Base-by-base conservation (phyloP, 2,797 vertebrate species). In the Liparis tanakae region DNA sequence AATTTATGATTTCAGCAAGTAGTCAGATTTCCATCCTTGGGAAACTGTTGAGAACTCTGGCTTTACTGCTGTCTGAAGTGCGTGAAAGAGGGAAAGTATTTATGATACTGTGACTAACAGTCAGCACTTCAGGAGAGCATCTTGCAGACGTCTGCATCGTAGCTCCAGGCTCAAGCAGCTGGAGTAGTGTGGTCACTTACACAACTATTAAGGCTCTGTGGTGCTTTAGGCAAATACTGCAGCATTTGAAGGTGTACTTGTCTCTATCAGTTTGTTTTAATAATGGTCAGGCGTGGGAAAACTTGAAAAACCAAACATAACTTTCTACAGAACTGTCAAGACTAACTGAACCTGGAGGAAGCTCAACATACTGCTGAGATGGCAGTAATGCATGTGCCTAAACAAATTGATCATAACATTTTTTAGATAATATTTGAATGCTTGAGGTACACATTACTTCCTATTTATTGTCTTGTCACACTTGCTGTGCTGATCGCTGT, bases 401-500 rank as follows among this genome's bases (percentile, higher is more conserved):
- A 59, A 20, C 58, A 72, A 57, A 71, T n/a, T 61, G 37, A 5
- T 9, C 48, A 36, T 25, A 7, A 67, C 36, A 14, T 66, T 41
- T 30, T 41, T 51, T 17, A 64, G 65, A 56, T 70, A 41, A 70
- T 20, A 62, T 63, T 43, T 41, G 30, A 50, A 44, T 41, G 58
- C 20, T 41, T 55, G 59, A n/a, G 34, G 66, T 62, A 12, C 41
- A 44, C 50, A 64, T 79, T 70, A 50, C 9, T 61, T 70, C 48
- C 30, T 53, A n/a, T 62, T 55, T 50, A 5, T 43, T 60, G 15
- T 43, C 13, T 53, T 34, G 37, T 25, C 22, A 55, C 30, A 65
- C 30, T 72, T 75, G 58, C 70, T 66, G 44, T 67, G 74, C 44
- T 75, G 65, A 78, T 63, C 56, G 10, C 25, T 17, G 43, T 55